Conservation (phyloP, 2,113 vertebrate species). For the Seriola dumerili region DNA sequence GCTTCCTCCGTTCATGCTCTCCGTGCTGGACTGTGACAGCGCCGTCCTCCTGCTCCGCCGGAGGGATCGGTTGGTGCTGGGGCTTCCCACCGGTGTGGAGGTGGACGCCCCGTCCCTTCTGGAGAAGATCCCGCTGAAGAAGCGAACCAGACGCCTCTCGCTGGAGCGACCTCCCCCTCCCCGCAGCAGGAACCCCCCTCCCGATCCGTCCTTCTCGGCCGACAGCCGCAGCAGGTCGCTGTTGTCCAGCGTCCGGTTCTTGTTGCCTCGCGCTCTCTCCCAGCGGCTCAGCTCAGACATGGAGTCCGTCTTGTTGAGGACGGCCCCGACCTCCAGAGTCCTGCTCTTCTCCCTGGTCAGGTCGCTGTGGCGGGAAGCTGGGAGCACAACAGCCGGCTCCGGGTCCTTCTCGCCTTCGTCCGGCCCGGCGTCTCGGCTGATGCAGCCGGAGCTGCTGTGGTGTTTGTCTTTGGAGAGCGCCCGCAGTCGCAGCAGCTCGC, state of each 20-base stretch:
- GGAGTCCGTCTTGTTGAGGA: slow-evolving; percentile 86
- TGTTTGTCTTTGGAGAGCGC: slow-evolving; percentile 83
- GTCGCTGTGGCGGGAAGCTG: slow-evolving; percentile 10
- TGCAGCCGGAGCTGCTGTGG: slow-evolving; percentile 84
- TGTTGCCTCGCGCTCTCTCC: slow-evolving; percentile 86
- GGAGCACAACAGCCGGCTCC: neutral
- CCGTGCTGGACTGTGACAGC: slow-evolving; percentile 86
- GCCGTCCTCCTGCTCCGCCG: slow-evolving; percentile 79
- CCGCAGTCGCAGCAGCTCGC: slow-evolving; percentile 80
- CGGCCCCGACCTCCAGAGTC: slow-evolving; percentile 88
- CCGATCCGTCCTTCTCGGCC: slow-evolving; percentile 81
- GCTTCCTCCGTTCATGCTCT: slow-evolving; percentile 89
- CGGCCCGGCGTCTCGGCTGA: neutral
- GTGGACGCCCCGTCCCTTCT: slow-evolving; percentile 80
- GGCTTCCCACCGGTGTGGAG: slow-evolving; percentile 80
- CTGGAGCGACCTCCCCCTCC: slow-evolving; percentile 63
- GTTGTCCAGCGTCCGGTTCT: slow-evolving; percentile 95
- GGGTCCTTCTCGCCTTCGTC: neutral
- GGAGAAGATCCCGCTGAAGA: slow-evolving; percentile 95
- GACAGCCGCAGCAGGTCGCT: slow-evolving; percentile 90
- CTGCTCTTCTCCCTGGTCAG: slow-evolving; percentile 82
- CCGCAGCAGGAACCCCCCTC: slow-evolving; percentile 71
- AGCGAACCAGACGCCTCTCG: slow-evolving; percentile 89
- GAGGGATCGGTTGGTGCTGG: slow-evolving; percentile 69
- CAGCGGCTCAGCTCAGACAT: slow-evolving; percentile 85